Evolutionary conservation across 2,797 vertebrate species (phyloP), one percentile per base, ranked within the genome.

Genomic region (Tachyglossus aculeatus): DNA sequence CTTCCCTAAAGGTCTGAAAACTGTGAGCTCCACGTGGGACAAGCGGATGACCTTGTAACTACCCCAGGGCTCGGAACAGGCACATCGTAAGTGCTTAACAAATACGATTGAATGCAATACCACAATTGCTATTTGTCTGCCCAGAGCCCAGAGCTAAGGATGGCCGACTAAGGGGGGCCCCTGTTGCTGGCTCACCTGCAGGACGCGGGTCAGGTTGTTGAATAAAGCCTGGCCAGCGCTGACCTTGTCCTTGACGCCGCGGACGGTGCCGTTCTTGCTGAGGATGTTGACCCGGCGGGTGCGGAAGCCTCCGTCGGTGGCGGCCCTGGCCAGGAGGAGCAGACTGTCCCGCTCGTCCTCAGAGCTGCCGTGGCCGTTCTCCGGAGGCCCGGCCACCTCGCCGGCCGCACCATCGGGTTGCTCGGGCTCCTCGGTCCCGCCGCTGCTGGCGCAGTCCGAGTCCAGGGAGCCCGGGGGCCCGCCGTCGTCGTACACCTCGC

Each of bases 171-270:
- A 57, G 54, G 8, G 4, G 0, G 4, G 55, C n/a, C n/a, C n/a
- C n/a, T n/a, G n/a, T n/a, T n/a, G n/a, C n/a, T 24, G 61, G 93
- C 96, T 94, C 91, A 99, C 98, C 92, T 94, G 92, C 77, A 91
- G 93, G 31, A 92, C 90, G 75, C 91, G 93, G 66, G 94, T 91
- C 64, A 99, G 90, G 83, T 96, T 99, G 87, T 97, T 93, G 88
- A 99, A 99, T 40, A 97, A 94, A 32, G 94, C 94, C 92, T 99
- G 98, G 45, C 97, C 97, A 9, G 97, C 97, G 11, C 95, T 98
- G 91, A 99, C 98, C 95, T 99, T 99, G 82, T 99, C 94, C 82
- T 97, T 98, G 79, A 99, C 96, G 33, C 98, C 98, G 76, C 98
- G 93, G 41, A 99, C 95, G 4, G 98, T 99, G 47, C 98, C 97